These are phyloP conservation scores for Linhomoeus sp. DNA, from an alignment of 2,888 invertebrate species.

Conservation along the genomic window DNA sequence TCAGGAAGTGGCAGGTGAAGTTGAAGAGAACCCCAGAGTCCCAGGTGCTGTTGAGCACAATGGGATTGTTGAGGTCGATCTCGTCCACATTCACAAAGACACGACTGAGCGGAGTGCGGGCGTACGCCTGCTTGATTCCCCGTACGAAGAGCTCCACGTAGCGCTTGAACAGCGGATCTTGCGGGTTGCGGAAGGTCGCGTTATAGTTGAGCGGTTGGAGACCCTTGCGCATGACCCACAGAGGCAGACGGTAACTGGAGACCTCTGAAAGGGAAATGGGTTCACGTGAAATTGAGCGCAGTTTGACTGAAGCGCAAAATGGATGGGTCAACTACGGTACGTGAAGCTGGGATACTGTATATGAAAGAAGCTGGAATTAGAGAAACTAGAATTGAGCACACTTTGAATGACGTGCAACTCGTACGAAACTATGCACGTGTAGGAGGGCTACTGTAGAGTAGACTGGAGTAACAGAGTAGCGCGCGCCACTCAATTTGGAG, in stretches of 20 bases:
- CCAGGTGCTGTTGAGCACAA: slow-evolving; percentile 19
- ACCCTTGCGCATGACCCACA: slow-evolving; percentile 17
- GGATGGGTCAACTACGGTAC: too few relatives aligned
- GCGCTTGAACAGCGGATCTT: slow-evolving; percentile 13
- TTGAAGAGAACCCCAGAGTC: slow-evolving; percentile 22
- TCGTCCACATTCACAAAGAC: slow-evolving; percentile 4
- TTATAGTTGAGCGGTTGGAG: slow-evolving; percentile 18
- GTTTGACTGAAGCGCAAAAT: too few relatives aligned
- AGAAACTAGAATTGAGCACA: too few relatives aligned
- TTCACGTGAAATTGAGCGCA: too few relatives aligned
- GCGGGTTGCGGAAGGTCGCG: slow-evolving; percentile 16
- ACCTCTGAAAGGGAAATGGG: not conserved
- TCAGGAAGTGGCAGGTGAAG: slow-evolving; percentile 23
- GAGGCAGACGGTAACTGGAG: not conserved
- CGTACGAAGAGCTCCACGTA: slow-evolving; percentile 6
- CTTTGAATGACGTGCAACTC: too few relatives aligned
- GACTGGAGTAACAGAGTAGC: too few relatives aligned
- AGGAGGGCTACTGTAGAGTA: too few relatives aligned
- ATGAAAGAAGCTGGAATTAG: too few relatives aligned
- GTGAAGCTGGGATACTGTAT: too few relatives aligned
- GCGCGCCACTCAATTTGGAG: too few relatives aligned
- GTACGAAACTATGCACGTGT: too few relatives aligned
- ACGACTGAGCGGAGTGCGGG: not conserved
- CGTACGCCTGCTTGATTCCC: not conserved
- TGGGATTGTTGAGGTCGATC: slow-evolving; percentile 21